Evolutionary conservation across 2,113 vertebrate genomes (phyloP).

Genomic region (Chaenogobius annularis): DNA sequence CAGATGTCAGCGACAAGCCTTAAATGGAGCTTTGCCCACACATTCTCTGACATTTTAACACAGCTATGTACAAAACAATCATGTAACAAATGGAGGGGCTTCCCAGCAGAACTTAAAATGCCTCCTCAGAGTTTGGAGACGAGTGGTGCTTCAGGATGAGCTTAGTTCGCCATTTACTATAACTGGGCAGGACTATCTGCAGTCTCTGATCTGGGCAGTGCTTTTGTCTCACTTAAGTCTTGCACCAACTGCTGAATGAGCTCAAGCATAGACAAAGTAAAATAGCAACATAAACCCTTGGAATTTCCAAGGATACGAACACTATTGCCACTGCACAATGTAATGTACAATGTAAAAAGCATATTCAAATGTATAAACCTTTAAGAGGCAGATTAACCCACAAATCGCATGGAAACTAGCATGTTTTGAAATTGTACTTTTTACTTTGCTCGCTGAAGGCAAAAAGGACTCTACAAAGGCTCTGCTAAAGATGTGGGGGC

Average conservation of each 20-base stretch:
- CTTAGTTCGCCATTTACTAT: conserved; percentile 48
- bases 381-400: not conserved
- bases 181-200: conserved; percentile 52
- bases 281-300: not conserved
- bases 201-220: conserved; percentile 42
- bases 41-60: conserved; percentile 65
- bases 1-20: conserved; percentile 62
- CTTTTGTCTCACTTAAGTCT: conserved; percentile 48
- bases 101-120: conserved; percentile 45
- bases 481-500: conserved; percentile 13
- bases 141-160: conserved; percentile 57
- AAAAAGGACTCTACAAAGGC: conserved; percentile 8
- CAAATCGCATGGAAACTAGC: not conserved
- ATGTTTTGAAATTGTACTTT: not conserved
- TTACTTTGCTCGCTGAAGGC: not conserved
- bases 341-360: not conserved
- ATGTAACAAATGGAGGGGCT: conserved; percentile 60
- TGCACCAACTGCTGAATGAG: conserved; percentile 18
- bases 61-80: conserved; percentile 62
- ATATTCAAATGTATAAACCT: not conserved
- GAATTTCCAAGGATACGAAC: too few relatives aligned
- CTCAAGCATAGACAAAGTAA: not conserved
- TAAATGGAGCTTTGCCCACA: conserved; percentile 60
- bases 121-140: conserved; percentile 56
- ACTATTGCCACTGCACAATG: too few relatives aligned